Conservation (phyloP, 2,888 invertebrate genomes). For the Argyresthia albistria region DNA sequence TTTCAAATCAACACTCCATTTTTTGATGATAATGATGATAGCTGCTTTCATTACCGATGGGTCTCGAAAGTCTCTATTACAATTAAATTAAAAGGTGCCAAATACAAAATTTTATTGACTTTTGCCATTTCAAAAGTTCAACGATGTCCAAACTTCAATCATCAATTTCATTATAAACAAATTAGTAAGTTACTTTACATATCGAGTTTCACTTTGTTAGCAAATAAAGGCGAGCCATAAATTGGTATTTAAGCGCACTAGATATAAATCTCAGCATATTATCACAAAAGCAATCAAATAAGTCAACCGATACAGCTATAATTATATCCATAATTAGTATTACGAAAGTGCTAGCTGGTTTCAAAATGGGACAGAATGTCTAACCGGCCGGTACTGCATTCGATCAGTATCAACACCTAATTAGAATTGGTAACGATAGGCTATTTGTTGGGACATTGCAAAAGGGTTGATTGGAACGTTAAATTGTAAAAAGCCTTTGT, state of each 20-base stretch:
- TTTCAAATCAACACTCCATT: no score
- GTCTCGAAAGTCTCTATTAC: no score
- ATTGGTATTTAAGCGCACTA: not conserved
- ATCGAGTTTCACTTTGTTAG: no score
- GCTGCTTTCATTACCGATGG: no score
- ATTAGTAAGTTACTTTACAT: no score
- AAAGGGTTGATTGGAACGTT: not conserved
- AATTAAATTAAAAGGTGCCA: no score
- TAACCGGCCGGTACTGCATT: not conserved
- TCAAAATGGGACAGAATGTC: not conserved
- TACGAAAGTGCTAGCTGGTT: conserved; percentile 20
- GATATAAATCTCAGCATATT: not conserved
- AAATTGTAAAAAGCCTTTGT: no score
- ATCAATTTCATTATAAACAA: no score
- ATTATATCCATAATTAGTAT: conserved; percentile 35
- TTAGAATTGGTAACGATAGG: not conserved
- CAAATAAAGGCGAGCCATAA: not conserved
- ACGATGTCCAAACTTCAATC: no score
- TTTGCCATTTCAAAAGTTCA: no score
- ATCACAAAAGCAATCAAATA: conserved; percentile 26
- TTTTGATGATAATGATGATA: no score
- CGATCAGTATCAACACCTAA: not conserved
- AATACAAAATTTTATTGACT: no score
- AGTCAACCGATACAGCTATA: conserved; percentile 29
- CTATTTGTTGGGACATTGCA: not conserved